Evolutionary conservation across 2,888 invertebrate genomes (phyloP), one percentile per base, ranked within the genome.

Genomic region (Netelia virgata): DNA sequence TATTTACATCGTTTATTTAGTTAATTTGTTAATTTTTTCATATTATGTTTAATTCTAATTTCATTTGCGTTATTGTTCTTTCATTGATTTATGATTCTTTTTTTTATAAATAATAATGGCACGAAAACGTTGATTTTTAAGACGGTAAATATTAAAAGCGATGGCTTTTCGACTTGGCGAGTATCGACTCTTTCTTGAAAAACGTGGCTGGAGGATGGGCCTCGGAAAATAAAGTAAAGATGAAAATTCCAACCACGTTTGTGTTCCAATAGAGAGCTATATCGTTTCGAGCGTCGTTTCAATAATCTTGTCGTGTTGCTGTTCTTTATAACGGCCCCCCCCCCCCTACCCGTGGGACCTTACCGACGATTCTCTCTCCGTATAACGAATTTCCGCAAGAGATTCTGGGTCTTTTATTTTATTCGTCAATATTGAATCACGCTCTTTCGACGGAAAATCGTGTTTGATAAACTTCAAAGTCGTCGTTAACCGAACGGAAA

Each of bases 221-320:
- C 47, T 47, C 11, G 1, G 47, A 47, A 3, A 47, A 14, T 14
- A 47, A 47, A 1, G 64, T 10, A 68, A 55, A 69, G 50, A 79
- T 83, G 41, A 75, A 74, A 79, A 83, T 83, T 75, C 79, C 75
- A 75, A 64, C 74, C 83, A 83, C 79, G 79, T 83, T 79, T 70
- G 41, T 59, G 70, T 41, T 70, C 57, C 75, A 72, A 73, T 47
- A n/a, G 28, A 43, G 68, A 16, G 16, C 43, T 78, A 47, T 20
- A 36, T 70, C 57, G 57, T 66, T 70, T 69, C 50, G 50, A 75
- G 70, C 41, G 50, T 72, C 47, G 70, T 83, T 83, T 79, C 70
- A 61, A 79, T 75, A 83, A 83, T 75, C 70, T 63, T 57, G 64
- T 64, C 64, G 36, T 78, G 68, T 57, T 73, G 53, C 69, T 78